Base-by-base conservation (phyloP, 2,113 vertebrate species). In the Hirundichthys speculiger region DNA sequence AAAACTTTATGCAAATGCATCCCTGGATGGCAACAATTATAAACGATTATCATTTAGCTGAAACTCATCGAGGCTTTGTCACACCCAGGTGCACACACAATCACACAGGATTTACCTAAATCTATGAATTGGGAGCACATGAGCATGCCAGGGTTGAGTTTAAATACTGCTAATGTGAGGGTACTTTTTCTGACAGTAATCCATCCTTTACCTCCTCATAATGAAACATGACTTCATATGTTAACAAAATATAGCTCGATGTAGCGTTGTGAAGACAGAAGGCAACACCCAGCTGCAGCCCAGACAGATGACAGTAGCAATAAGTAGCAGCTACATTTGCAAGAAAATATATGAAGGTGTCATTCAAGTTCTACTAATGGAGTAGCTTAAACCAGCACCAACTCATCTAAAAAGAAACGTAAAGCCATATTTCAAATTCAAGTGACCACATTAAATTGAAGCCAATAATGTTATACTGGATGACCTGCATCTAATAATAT, bases 301-400 rank as follows among this genome's bases (percentile, higher is more conserved):
- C 51, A 51, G 42, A 48, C 20, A 12, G 14, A 72, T 75, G 86
- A 83, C 75, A 81, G 73, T 34, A 30, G 66, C 73, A 49, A 76
- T 86, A 82, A 74, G 65, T 88, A 73, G 81, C 58, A 61, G 51
- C 79, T 76, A 74, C 65, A 72, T 77, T 70, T 59, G 58, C 68
- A 61, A 67, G 43, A 18, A 41, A 51, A 48, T 54, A 62, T 76
- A 79, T 76, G 81, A 75, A 85, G 55, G 64, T 76, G 66, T 72
- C 79, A 73, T 78, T 87, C 76, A 73, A 83, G 64, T 73, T 79
- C 75, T 73, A 66, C 79, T 84, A 88, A 86, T 88, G 80, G 77
- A 85, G 73, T 60, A 84, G 69, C 77, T 86, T 70, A 86, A 86
- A 65, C 69, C 77, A 39, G 63, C 47, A 70, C 79, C 86, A 85